These are phyloP conservation scores for Bellardia bayeri DNA, from an alignment of 2,888 invertebrate genomes.

Conservation along the genomic window DNA sequence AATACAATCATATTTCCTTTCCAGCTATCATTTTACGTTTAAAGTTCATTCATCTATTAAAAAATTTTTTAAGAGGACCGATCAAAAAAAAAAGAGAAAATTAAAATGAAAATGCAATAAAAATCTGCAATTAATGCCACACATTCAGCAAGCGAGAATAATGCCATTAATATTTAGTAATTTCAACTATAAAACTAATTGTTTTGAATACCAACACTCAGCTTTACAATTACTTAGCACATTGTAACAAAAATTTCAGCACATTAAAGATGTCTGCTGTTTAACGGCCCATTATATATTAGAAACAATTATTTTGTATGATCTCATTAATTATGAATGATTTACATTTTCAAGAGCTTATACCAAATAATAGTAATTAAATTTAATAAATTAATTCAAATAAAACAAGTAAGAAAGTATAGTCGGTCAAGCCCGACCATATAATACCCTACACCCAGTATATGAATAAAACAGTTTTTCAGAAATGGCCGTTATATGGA, in stretches of 20 bases:
- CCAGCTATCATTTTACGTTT: constrained; percentile 53
- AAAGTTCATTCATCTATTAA: constrained; percentile 10
- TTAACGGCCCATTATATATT: constrained; percentile 8
- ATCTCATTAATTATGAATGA: background rate
- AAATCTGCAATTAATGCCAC: constrained; percentile 16
- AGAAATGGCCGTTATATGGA: no score
- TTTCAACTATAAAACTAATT: constrained; percentile 19
- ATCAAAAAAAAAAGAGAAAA: background rate
- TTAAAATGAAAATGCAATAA: background rate
- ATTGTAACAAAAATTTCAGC: background rate
- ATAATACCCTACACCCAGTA: no score
- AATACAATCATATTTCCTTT: constrained; percentile 32
- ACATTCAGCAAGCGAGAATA: background rate
- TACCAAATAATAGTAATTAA: background rate
- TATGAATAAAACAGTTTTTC: no score
- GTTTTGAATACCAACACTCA: background rate
- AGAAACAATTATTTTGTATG: background rate
- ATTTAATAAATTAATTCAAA: no score
- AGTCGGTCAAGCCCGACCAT: no score
- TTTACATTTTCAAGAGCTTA: background rate
- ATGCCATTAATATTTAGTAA: background rate
- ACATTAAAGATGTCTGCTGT: background rate
- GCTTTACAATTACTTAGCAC: background rate
- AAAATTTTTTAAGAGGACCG: background rate
- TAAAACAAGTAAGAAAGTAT: no score